Base-by-base conservation (phyloP, 2,113 vertebrate genomes). In the Candoia aspera region DNA sequence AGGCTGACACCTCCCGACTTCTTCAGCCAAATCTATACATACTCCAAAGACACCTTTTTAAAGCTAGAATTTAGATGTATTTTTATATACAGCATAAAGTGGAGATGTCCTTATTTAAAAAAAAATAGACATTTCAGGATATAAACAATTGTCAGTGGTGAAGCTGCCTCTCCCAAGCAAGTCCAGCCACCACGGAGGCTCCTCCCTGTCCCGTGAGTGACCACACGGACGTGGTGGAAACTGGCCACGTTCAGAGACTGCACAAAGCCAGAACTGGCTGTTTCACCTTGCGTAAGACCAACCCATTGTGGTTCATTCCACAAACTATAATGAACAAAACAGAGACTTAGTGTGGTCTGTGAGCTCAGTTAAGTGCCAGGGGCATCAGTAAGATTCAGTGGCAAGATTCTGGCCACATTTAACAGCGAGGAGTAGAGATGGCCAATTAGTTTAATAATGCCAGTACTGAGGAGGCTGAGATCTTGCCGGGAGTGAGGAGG, bases 191-290 rank as follows among this genome's bases (percentile, higher is more conserved):
- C 19, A 0, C 3, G 0, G 42, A 49, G 49, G 49, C 49, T 8
- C 49, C 49, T 49, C 49, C 4, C 2, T 8, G 49, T 8, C 49
- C 49, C 4, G 49, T 49, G 4, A 79, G 73, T 42, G 33, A 33
- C 33, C 73, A 42, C 17, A 42, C 49, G 49, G 49, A 49, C 0
- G 6, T 8, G 49, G 49, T 5, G 6, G 49, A 5, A 5, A 49
- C 49, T 8, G 49, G 49, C 49, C 49, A 49, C 49, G 49, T 49
- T 79, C 73, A 79, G 73, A 79, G 33, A 21, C 33, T 17, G 33
- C 6, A 17, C 73, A 1, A 0, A 0, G 0, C 1, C 37, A 79
- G 42, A 79, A 42, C 6, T 19, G 17, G 33, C 33, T 10, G 1
- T 79, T 79, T 42, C 33, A 2, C 17, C 33, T 79, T 79, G 33